Evolutionary conservation across 2,888 invertebrate species (phyloP).

Genomic region (Ennomos fuscantarius): DNA sequence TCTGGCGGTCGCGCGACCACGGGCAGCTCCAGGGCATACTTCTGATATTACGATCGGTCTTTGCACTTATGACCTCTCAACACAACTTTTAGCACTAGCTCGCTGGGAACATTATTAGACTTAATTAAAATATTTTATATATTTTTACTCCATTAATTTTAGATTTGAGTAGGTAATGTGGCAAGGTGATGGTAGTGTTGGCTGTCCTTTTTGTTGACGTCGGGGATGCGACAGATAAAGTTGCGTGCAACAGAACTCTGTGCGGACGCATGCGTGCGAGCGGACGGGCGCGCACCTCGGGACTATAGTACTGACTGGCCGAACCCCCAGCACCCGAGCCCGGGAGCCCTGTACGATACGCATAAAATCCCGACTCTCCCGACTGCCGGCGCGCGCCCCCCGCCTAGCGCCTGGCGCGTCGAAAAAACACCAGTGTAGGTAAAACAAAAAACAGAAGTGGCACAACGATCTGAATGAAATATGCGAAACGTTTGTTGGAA

Average conservation of each 20-base stretch:
- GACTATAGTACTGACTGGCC: slow-evolving; percentile 53
- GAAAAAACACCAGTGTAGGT: slow-evolving; percentile 36
- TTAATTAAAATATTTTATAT: slow-evolving; percentile 1
- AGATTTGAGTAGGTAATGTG: not conserved
- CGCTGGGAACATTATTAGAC: slow-evolving; percentile 16
- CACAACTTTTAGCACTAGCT: slow-evolving; percentile 45
- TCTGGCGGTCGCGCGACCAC: slow-evolving; percentile 75
- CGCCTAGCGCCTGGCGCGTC: slow-evolving; percentile 55
- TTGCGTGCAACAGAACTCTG: slow-evolving; percentile 59
- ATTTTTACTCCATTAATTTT: slow-evolving; percentile 1
- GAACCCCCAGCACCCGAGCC: slow-evolving; percentile 42
- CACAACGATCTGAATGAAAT: slow-evolving; percentile 30
- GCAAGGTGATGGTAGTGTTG: not conserved
- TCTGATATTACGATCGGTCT: slow-evolving; percentile 48
- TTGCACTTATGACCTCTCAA: slow-evolving; percentile 56
- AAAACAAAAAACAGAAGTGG: slow-evolving; percentile 36
- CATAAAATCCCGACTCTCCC: slow-evolving; percentile 56
- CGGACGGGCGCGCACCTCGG: slow-evolving; percentile 63
- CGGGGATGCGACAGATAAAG: slow-evolving; percentile 14
- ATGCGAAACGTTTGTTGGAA: slow-evolving; percentile 32
- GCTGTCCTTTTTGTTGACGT: slow-evolving; percentile 23
- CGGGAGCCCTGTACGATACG: slow-evolving; percentile 43
- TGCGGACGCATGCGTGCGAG: slow-evolving; percentile 72
- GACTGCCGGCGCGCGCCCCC: slow-evolving; percentile 45
- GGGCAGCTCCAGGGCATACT: slow-evolving; percentile 78